Conservation (phyloP, 2,797 vertebrate genomes). For the Chelmon rostratus region DNA sequence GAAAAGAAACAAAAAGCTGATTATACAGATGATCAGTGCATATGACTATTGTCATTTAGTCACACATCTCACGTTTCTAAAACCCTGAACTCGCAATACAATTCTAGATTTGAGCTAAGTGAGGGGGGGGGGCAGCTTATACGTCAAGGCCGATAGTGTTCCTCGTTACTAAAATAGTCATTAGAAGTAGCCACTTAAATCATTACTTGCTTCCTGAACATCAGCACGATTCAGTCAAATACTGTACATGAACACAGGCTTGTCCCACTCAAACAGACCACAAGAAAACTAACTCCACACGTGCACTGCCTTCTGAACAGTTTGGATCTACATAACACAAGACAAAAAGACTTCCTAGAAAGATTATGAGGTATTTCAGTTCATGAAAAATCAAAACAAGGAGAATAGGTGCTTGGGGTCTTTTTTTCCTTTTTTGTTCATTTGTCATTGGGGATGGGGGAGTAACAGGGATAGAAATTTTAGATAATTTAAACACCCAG, state of each 20-base stretch:
- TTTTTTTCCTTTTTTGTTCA: conserved; percentile 35
- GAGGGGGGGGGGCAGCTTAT: conserved; percentile 43
- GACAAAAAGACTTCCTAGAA: conserved; percentile 63
- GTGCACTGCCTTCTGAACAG: conserved; percentile 43
- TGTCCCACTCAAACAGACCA: conserved; percentile 30
- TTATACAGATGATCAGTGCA: conserved; percentile 81
- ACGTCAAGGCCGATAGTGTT: conserved; percentile 64
- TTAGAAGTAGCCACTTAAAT: conserved; percentile 53
- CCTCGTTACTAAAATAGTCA: conserved; percentile 57
- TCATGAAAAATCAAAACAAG: conserved; percentile 54
- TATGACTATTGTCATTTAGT: conserved; percentile 74
- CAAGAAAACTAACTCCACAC: too few species aligned
- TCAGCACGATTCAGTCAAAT: conserved; percentile 63
- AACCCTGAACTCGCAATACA: conserved; percentile 73
- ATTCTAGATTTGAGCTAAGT: conserved; percentile 70
- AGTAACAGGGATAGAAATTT: conserved; percentile 9
- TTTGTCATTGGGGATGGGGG: neutral
- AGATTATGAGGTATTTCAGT: conserved; percentile 80
- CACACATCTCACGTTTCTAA: conserved; percentile 64
- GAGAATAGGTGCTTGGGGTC: conserved; percentile 17
- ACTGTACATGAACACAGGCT: conserved; percentile 56
- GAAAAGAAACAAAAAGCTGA: conserved; percentile 62
- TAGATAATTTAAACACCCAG: conserved; percentile 30
- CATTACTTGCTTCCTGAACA: conserved; percentile 52
- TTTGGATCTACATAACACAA: conserved; percentile 55